A percentile compares a stretch with the other conserved stretches of the same genome.
Evolutionary conservation across 2,113 vertebrate species (phyloP).

Genomic region (Galbula dea): DNA sequence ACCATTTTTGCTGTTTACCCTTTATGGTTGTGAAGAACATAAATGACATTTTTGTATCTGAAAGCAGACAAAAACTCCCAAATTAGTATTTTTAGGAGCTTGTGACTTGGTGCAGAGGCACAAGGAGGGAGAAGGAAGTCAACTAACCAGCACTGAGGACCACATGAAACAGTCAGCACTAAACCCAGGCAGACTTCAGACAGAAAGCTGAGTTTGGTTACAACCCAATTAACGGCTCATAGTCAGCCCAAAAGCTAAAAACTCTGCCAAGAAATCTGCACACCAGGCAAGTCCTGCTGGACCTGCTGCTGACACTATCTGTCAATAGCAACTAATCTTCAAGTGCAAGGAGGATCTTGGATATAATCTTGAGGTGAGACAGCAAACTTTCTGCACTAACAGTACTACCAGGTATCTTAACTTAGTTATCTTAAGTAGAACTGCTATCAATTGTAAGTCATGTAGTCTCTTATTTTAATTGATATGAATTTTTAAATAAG

Average conservation of each 20-base stretch:
- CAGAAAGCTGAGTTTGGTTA: background rate
- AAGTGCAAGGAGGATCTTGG: background rate
- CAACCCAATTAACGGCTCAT: background rate
- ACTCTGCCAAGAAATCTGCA: background rate
- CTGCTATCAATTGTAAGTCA: background rate
- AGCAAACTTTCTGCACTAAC: background rate
- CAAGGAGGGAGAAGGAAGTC: accelerated
- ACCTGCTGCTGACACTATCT: background rate
- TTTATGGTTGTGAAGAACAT: background rate
- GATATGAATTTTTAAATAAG: background rate
- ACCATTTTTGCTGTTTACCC: background rate
- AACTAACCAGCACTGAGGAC: background rate
- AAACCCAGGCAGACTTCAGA: background rate
- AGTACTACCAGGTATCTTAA: background rate
- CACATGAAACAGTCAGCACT: background rate
- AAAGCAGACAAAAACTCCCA: background rate
- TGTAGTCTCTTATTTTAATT: background rate
- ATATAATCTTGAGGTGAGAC: background rate
- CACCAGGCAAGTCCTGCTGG: background rate
- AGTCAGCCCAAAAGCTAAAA: background rate
- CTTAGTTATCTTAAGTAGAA: background rate
- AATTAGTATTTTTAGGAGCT: background rate
- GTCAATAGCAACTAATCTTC: background rate
- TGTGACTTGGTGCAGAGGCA: background rate
- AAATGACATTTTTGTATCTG: background rate